Evolutionary conservation across 2,888 invertebrate genomes (phyloP).

Genomic region (Exocentrus adspersus): DNA sequence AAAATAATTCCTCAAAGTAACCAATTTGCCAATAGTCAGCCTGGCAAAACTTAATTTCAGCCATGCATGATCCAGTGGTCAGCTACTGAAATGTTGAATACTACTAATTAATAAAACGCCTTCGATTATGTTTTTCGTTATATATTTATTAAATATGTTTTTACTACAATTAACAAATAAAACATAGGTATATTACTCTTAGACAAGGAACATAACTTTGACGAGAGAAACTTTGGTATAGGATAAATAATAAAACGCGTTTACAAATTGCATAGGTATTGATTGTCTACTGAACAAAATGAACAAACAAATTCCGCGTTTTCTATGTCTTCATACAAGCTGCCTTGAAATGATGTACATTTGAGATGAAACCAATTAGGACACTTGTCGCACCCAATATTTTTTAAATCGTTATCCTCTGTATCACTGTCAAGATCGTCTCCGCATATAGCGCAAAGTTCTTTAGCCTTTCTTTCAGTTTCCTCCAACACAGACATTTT

Average conservation of each 20-base stretch:
- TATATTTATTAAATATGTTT: too few species aligned
- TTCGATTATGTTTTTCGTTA: too few species aligned
- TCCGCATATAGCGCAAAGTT: too few species aligned
- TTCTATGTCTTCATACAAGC: not conserved
- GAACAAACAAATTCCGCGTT: not conserved
- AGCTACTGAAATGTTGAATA: not conserved
- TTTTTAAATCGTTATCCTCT: conserved; percentile 5
- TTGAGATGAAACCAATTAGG: conserved; percentile 7
- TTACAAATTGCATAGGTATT: not conserved
- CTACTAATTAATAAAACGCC: too few species aligned
- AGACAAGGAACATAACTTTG: not conserved
- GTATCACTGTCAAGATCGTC: too few species aligned
- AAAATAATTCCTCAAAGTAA: not conserved
- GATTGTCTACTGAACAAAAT: not conserved
- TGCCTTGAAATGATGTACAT: conserved; percentile 8
- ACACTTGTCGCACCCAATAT: conserved; percentile 15
- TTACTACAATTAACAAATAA: too few species aligned
- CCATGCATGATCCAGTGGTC: not conserved
- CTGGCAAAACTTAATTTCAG: not conserved
- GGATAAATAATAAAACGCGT: not conserved
- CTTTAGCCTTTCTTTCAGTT: too few species aligned
- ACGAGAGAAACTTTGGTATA: not conserved
- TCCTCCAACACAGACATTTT: too few species aligned
- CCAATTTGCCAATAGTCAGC: not conserved
- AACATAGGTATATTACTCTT: not conserved